phyloP scores from a whole-genome alignment of 2,797 vertebrate genomes.

The Huso huso region DNA sequence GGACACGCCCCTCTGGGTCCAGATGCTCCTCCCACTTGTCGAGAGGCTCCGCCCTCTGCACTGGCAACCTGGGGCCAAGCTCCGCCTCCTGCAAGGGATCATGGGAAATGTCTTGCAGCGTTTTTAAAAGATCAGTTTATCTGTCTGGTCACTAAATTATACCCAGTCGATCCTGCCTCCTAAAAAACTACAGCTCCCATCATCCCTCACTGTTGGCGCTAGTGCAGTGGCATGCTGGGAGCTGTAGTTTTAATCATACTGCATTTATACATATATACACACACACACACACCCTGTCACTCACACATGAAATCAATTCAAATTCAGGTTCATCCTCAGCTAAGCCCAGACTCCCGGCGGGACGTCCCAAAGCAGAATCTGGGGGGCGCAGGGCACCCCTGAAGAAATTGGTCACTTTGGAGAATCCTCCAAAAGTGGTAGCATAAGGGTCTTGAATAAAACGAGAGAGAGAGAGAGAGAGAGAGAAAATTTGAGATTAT shows the following conservation, averaged over 20 bases:
- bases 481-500: not conserved
- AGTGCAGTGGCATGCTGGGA: no score
- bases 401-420: conserved; percentile 88
- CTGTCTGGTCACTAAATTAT: no score
- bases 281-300: conserved; percentile 25
- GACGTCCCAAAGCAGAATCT: conserved; percentile 37
- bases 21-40: conserved; percentile 68
- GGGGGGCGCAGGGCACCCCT: conserved; percentile 69
- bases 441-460: conserved; percentile 88
- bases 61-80: conserved; percentile 64
- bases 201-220: no score
- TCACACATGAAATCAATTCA: conserved; percentile 85
- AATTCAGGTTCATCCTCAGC: conserved; percentile 80
- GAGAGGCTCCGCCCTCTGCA: conserved; percentile 61
- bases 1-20: conserved; percentile 68
- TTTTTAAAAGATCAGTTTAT: no score
- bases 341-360: not conserved
- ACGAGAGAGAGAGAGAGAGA: conserved; percentile 46
- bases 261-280: no score
- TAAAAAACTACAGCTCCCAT: not conserved
- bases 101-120: not conserved
- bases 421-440: conserved; percentile 84
- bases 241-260: no score
- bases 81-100: conserved; percentile 53
- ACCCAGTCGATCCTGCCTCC: not conserved